Conservation (phyloP, 2,113 vertebrate species). For the Hippocampus barbouri region DNA sequence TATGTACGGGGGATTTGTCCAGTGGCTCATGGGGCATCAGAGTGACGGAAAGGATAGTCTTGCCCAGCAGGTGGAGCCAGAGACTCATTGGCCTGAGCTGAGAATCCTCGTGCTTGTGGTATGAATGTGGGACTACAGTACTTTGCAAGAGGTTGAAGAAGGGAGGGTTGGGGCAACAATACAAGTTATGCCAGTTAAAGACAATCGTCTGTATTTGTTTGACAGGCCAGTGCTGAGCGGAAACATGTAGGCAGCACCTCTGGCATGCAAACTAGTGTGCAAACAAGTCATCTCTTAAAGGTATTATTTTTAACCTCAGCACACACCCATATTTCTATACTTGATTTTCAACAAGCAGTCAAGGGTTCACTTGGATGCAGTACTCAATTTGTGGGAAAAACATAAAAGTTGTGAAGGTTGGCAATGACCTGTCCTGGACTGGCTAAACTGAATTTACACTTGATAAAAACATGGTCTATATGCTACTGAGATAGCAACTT, state of each 20-base stretch:
- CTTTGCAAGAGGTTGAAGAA: not conserved
- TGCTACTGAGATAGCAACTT: not conserved
- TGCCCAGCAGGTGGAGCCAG: slow-evolving; percentile 82
- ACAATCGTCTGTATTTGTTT: slow-evolving; percentile 13
- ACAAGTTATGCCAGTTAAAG: not conserved
- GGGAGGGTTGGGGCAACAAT: not conserved
- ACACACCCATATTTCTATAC: not conserved
- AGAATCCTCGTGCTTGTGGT: slow-evolving; percentile 88
- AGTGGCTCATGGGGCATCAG: slow-evolving; percentile 84
- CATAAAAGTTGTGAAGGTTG: not conserved
- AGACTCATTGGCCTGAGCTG: slow-evolving; percentile 89
- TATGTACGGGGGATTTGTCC: slow-evolving; percentile 88
- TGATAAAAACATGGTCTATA: not conserved
- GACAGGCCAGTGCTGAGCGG: slow-evolving; percentile 82
- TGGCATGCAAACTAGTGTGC: slow-evolving; percentile 91
- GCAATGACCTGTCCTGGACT: too few relatives aligned
- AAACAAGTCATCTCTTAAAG: slow-evolving; percentile 86
- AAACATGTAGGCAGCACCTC: slow-evolving; percentile 83
- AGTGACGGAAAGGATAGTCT: slow-evolving; percentile 87
- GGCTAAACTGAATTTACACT: not conserved
- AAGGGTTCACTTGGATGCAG: not conserved
- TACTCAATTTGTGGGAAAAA: not conserved
- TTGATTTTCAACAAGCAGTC: not conserved
- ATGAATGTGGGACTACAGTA: slow-evolving; percentile 67
- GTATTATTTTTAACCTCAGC: slow-evolving; percentile 53